These are phyloP conservation scores for Mesembrinibis cayennensis DNA, from an alignment of 2,113 vertebrate species.

Conservation along the genomic window DNA sequence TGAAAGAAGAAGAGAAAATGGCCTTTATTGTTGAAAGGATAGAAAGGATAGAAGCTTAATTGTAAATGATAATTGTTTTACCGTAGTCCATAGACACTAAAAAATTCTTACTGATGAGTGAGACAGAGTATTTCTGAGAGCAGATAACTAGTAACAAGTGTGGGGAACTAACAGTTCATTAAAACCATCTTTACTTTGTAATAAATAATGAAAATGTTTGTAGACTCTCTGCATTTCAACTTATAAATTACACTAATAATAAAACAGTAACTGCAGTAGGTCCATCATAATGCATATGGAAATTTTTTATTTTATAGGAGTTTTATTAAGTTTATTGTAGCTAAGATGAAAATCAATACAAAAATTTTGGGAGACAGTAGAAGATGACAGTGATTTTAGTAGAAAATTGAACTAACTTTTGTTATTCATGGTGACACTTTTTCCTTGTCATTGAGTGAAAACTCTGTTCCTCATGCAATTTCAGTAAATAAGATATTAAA, in stretches of 20 bases:
- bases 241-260: neutral
- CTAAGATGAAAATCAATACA: neutral
- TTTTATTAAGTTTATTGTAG: neutral
- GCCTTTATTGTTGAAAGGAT: neutral
- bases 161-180: neutral
- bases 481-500: neutral
- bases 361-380: neutral
- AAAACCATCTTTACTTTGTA: conserved; percentile 11
- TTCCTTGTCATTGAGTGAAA: neutral
- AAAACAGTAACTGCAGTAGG: neutral
- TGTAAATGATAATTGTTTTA: neutral
- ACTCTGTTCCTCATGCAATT: neutral
- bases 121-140: neutral
- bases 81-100: neutral
- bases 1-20: neutral
- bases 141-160: neutral
- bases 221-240: conserved; percentile 11
- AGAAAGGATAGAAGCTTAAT: neutral
- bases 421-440: neutral
- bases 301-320: neutral
- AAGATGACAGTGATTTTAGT: neutral
- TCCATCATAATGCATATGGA: neutral
- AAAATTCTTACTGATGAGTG: neutral
- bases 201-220: neutral
- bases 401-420: neutral